A percentile compares a stretch with the other conserved stretches of the same genome.
phyloP scores from a whole-genome alignment of 2,113 vertebrate genomes.

The Colaptes auratus region DNA sequence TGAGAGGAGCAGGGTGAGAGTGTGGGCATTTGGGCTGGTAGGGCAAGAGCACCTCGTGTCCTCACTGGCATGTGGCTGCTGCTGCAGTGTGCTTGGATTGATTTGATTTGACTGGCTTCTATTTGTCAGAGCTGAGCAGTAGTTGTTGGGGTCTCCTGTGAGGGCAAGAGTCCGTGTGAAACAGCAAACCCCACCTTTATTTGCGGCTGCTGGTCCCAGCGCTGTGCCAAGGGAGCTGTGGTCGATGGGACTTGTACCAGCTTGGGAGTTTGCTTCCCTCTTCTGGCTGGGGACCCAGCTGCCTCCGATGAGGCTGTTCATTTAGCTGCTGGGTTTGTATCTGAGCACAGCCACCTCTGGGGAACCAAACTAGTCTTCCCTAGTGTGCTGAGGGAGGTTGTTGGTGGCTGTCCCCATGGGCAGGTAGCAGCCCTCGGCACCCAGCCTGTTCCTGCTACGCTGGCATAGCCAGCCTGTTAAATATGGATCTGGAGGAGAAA shows the following conservation, averaged over 20 bases:
- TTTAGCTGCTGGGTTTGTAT: not conserved
- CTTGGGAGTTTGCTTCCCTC: not conserved
- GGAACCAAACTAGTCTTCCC: rapidly evolving
- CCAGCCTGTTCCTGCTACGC: not conserved
- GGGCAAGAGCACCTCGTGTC: not conserved
- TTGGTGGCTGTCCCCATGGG: rapidly evolving
- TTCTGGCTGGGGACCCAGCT: not conserved
- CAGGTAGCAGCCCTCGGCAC: not conserved
- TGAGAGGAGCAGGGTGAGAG: not conserved
- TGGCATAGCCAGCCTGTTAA: not conserved
- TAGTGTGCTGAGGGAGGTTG: not conserved
- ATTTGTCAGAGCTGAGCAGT: not conserved
- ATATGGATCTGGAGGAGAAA: not conserved
- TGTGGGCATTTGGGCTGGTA: not conserved
- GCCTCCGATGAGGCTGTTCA: rapidly evolving
- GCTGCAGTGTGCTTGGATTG: rapidly evolving
- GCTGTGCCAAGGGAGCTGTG: not conserved
- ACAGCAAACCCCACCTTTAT: not conserved
- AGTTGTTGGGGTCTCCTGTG: rapidly evolving
- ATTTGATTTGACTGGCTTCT: not conserved
- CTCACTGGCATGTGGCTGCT: not conserved
- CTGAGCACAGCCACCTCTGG: not conserved
- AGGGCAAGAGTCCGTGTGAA: not conserved
- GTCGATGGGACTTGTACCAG: not conserved
- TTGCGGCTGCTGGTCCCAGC: not conserved